phyloP scores from a whole-genome alignment of 1,140 invertebrate genomes.

The Eumeta japonica region DNA sequence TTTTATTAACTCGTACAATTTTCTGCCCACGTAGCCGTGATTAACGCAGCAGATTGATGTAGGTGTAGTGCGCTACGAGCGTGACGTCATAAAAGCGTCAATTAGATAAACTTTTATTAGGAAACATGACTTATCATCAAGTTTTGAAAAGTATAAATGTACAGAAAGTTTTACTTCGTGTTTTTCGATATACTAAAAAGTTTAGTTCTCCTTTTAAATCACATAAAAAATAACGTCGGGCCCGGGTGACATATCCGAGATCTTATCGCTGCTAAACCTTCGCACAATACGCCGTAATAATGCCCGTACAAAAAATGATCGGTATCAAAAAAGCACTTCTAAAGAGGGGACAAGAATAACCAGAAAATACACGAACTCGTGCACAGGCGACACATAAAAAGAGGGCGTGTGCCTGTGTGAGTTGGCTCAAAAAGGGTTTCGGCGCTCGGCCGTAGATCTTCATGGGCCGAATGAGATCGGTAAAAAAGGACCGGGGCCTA shows the following conservation, averaged over 20 bases:
- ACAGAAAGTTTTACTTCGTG: too few species aligned
- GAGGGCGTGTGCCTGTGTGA: slow-evolving; percentile 25
- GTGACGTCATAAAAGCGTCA: too few species aligned
- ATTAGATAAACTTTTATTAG: too few species aligned
- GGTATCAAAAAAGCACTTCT: slow-evolving; percentile 43
- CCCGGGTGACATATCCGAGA: slow-evolving; percentile 48
- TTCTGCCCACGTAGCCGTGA: too few species aligned
- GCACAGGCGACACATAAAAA: slow-evolving; percentile 36
- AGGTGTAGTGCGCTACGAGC: too few species aligned
- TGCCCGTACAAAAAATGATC: slow-evolving; percentile 48
- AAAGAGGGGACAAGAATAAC: slow-evolving; percentile 48
- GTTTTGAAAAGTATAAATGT: too few species aligned
- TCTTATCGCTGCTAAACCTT: slow-evolving; percentile 49
- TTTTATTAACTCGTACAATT: too few species aligned
- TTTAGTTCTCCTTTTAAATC: slow-evolving; percentile 34
- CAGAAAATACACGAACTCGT: slow-evolving; percentile 25
- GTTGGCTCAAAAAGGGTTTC: slow-evolving; percentile 44
- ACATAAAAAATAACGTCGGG: slow-evolving; percentile 34
- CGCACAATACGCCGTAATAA: slow-evolving; percentile 47
- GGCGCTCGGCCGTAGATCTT: slow-evolving; percentile 26
- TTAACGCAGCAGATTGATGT: too few species aligned
- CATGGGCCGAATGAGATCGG: slow-evolving; percentile 30
- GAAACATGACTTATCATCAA: too few species aligned
- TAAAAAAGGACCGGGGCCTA: slow-evolving; percentile 34
- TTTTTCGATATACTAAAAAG: slow-evolving; percentile 35